These are phyloP conservation scores for Paralichthys olivaceus DNA, from an alignment of 2,113 vertebrate species.

Conservation along the genomic window DNA sequence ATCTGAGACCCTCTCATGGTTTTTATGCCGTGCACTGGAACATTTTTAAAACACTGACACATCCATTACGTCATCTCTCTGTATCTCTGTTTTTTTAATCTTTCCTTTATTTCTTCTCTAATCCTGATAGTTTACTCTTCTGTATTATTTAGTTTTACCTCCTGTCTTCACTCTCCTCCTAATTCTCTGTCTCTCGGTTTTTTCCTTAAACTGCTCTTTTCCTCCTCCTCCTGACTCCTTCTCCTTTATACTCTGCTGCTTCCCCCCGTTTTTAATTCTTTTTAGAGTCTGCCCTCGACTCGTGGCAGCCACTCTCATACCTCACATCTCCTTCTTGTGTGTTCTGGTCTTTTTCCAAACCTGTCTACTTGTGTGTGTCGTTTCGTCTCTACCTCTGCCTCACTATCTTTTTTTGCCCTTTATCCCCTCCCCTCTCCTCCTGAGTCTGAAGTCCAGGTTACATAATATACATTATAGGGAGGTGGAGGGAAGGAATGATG, in stretches of 20 bases:
- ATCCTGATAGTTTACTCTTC: background rate
- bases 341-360: constrained; percentile 33
- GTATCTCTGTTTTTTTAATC: background rate
- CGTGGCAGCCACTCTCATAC: constrained; percentile 19
- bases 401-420: constrained; percentile 25
- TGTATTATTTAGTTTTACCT: background rate
- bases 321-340: constrained; percentile 26
- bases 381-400: constrained; percentile 37
- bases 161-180: background rate
- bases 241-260: background rate
- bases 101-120: background rate
- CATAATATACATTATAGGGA: constrained; percentile 60
- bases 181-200: background rate
- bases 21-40: constrained; percentile 17
- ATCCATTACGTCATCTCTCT: background rate
- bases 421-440: constrained; percentile 33
- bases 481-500: constrained; percentile 33
- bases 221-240: no score
- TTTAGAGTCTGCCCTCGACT: constrained; percentile 26
- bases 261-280: background rate
- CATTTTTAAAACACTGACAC: constrained; percentile 24
- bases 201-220: background rate
- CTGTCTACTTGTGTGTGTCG: constrained; percentile 38
- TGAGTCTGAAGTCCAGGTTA: constrained; percentile 57
- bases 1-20: constrained; percentile 1